Evolutionary conservation across 2,888 invertebrate species (phyloP).

Genomic region (Ophion ellenae): DNA sequence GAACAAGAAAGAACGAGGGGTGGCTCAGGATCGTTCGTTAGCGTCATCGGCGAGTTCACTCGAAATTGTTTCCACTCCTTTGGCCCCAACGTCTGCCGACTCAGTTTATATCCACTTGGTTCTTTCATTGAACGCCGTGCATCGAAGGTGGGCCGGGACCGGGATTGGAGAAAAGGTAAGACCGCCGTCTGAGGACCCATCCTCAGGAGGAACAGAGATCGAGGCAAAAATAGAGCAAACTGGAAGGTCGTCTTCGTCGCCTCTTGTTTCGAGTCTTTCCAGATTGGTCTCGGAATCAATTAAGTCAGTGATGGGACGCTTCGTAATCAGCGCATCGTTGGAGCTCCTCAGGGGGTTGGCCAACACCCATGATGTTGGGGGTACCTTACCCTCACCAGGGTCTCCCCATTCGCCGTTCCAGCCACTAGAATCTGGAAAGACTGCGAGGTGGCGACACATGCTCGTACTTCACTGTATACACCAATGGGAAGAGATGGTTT

Average conservation of each 20-base stretch:
- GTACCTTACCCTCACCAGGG: constrained; percentile 3
- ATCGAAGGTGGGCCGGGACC: constrained; percentile 12
- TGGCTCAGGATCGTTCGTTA: constrained; percentile 40
- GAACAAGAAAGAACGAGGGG: constrained; percentile 20
- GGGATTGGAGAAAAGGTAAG: constrained; percentile 22
- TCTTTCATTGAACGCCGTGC: constrained; percentile 39
- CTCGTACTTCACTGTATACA: neutral
- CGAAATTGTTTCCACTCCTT: constrained; percentile 45
- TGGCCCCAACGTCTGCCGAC: constrained; percentile 2
- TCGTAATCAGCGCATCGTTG: constrained; percentile 80
- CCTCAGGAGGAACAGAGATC: constrained; percentile 8
- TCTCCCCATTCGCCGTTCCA: neutral
- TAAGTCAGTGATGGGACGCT: constrained; percentile 74
- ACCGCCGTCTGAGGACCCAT: constrained; percentile 12
- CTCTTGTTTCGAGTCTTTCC: constrained; percentile 67
- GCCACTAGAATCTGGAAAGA: constrained; percentile 23
- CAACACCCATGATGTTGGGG: constrained; percentile 37
- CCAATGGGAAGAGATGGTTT: too few species aligned
- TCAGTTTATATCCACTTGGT: constrained; percentile 44
- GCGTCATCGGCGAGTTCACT: constrained; percentile 40
- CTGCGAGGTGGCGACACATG: constrained; percentile 13
- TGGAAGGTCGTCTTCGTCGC: constrained; percentile 28
- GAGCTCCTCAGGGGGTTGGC: constrained; percentile 19
- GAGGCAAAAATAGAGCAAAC: constrained; percentile 35
- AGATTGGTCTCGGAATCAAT: constrained; percentile 82